phyloP scores from a whole-genome alignment of 2,113 vertebrate genomes.

The Malurus elegans region DNA sequence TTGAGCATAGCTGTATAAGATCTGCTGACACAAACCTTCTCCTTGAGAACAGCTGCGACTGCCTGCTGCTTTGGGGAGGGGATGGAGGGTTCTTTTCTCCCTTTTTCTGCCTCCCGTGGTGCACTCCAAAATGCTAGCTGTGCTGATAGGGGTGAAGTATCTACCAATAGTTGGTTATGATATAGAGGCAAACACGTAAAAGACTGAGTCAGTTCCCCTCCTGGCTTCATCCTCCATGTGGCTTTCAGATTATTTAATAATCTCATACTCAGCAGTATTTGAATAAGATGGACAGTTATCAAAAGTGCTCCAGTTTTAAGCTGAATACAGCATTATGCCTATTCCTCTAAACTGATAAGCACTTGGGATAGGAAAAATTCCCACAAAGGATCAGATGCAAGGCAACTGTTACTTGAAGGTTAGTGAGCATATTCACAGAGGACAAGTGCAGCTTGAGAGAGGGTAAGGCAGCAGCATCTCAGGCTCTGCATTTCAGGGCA shows the following conservation, averaged over 20 bases:
- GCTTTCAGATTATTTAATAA: conserved; percentile 1
- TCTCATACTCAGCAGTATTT: neutral
- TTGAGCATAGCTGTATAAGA: conserved; percentile 4
- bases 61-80: conserved; percentile 20
- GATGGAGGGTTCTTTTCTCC: neutral
- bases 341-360: neutral
- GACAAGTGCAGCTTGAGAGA: neutral
- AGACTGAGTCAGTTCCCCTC: neutral
- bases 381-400: neutral
- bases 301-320: neutral
- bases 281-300: neutral
- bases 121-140: neutral
- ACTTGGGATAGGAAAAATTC: neutral
- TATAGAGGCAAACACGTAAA: neutral
- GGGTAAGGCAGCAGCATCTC: neutral
- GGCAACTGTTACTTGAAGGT: neutral
- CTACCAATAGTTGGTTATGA: neutral
- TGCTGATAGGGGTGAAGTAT: neutral
- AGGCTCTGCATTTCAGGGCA: neutral
- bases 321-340: neutral
- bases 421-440: neutral
- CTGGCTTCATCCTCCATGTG: neutral
- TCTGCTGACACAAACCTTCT: conserved; percentile 67
- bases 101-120: neutral
- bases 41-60: conserved; percentile 55